phyloP scores from a whole-genome alignment of 2,888 invertebrate species.

The Athalia cordata region DNA sequence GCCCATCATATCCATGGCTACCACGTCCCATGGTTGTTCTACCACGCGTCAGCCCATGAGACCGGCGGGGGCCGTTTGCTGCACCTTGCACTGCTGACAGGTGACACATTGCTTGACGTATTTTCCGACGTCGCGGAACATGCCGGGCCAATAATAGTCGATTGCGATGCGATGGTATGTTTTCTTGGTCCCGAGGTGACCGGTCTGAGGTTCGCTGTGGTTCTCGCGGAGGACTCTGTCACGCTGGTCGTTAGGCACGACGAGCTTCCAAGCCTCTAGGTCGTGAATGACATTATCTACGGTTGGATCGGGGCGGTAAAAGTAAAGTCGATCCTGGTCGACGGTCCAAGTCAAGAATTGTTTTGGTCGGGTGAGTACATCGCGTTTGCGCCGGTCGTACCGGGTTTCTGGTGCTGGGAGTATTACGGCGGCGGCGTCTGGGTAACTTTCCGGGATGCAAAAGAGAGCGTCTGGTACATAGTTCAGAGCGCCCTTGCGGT shows the following conservation, averaged over 20 bases:
- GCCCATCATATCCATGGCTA: not conserved
- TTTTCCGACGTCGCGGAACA: not conserved
- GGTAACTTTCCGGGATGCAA: not conserved
- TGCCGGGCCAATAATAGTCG: not conserved
- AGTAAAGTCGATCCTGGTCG: not conserved
- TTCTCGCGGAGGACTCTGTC: not conserved
- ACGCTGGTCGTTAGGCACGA: not conserved
- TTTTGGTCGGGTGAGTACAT: not conserved
- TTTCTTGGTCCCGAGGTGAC: constrained; percentile 53
- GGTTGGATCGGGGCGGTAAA: not conserved
- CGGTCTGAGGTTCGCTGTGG: constrained; percentile 55
- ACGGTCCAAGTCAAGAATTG: not conserved
- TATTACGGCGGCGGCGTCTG: not conserved
- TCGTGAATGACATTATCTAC: not conserved
- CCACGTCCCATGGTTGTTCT: not conserved
- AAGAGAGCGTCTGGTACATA: constrained; percentile 40
- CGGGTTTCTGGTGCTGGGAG: not conserved
- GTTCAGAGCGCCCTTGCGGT: constrained; percentile 49
- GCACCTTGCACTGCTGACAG: not conserved
- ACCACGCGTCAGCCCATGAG: not conserved
- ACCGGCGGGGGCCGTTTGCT: not conserved
- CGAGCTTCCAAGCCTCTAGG: not conserved
- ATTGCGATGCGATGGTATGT: not conserved
- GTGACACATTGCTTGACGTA: not conserved
- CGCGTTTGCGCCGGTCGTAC: not conserved